Base-by-base conservation (phyloP, 2,113 vertebrate species). In the Dicaeum eximium region DNA sequence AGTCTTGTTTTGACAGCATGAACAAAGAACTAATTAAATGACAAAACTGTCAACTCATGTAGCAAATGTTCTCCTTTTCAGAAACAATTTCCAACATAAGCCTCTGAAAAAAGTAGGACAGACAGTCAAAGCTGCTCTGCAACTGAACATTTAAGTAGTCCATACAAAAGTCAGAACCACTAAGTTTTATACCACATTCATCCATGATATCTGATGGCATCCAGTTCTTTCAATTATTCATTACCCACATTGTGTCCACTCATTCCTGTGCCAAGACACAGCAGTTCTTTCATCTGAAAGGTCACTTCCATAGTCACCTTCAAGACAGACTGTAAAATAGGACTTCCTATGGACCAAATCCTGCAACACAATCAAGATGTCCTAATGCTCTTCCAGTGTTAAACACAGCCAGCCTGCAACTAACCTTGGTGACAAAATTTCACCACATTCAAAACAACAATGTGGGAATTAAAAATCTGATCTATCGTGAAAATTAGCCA, bases 171-270 rank as follows among this genome's bases (percentile, higher is more conserved):
- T 66, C 48, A 65, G 22, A 85, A 42, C n/a, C 50, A 64, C 40
- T 17, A 51, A 27, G 61, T 60, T 71, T 53, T 53, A 66, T 16
- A 88, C 38, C 13, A 48, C 19, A 78, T 70, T 83, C 19, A 48
- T 8, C 3, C 9, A 38, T 1, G 28, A 9, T 27, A 70, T 20
- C 25, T 22, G 62, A 88, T 22, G 18, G n/a, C 54, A 69, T 33
- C 15, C 44, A 75, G 33, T 18, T 56, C 22, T 57, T 87, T 51
- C 38, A 37, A 21, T 30, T 77, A 42, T 4, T 38, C 62, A 67
- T 33, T 69, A 62, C 30, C 58, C 25, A 31, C 1, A 0, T 2
- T 22, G 25, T 2, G 22, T 31, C 40, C 22, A 70, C 3, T 27
- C 6, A 9, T 19, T 65, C 37, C 53, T 13, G 23, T 17, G 24